Evolutionary conservation across 2,797 vertebrate species (phyloP).

Genomic region (Heteromormyrus szaboi): DNA sequence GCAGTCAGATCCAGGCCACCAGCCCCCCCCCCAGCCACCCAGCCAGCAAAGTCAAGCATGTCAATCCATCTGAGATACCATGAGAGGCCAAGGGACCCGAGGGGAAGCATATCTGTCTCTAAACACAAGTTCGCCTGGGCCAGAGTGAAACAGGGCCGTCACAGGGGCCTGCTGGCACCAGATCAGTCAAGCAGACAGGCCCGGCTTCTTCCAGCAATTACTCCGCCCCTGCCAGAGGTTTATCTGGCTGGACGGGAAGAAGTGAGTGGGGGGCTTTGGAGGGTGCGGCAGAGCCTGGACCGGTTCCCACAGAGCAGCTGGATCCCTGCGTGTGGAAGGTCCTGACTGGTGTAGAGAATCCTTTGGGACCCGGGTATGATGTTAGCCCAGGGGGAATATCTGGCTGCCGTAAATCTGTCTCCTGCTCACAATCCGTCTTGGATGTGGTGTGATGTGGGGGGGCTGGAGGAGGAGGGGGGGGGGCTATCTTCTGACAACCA

Average conservation of each 20-base stretch:
- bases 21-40: background rate
- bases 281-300: conserved; percentile 43
- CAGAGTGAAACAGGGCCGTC: background rate
- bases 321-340: conserved; percentile 48
- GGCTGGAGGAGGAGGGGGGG: background rate
- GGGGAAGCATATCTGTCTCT: background rate
- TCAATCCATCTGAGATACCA: conserved; percentile 6
- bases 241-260: conserved; percentile 68
- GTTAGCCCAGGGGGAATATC: conserved; percentile 23
- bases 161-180: conserved; percentile 59
- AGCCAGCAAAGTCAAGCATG: background rate
- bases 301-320: conserved; percentile 34
- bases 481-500: background rate
- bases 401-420: conserved; percentile 16
- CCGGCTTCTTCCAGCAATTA: conserved; percentile 72
- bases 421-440: background rate
- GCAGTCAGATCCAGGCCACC: background rate
- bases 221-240: conserved; percentile 59
- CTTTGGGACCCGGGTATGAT: conserved; percentile 25
- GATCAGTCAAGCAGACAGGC: conserved; percentile 66
- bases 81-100: conserved; percentile 2
- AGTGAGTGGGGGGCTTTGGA: conserved; percentile 31
- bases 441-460: background rate
- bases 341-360: conserved; percentile 41
- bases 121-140: background rate